Evolutionary conservation across 2,797 vertebrate genomes (phyloP), one percentile per base, ranked within the genome.

Genomic region (Falco rusticolus): DNA sequence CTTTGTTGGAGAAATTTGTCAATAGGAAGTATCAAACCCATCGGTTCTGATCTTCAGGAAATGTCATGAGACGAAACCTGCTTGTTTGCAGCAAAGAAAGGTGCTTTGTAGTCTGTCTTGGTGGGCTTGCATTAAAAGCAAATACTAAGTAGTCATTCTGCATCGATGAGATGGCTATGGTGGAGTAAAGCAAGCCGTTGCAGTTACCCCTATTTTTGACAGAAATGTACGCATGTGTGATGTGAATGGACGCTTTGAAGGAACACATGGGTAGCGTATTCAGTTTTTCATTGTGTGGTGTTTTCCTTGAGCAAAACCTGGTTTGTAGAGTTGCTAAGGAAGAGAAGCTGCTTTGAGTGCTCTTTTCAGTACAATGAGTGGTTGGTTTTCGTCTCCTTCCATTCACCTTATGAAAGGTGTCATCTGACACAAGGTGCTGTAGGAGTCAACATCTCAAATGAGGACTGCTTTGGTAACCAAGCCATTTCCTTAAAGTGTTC

Each of bases 181-280:
- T 60, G 57, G 34, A 76, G 19, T 60, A 68, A 77, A 78, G 43
- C 80, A 61, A n/a, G 21, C 39, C 56, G 15, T 12, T 45, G 29
- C 57, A 37, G 22, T 59, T 64, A 13, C 16, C 28, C 2, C 0
- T 75, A 5, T n/a, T 47, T 59, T 37, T 53, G 75, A 48, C n/a
- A 80, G 64, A 17, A 13, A 1, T 7, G 16, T 34, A n/a, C 1
- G 1, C 17, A 28, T 31, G 14, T 26, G 37, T 59, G 34, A 25
- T 0, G 0, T n/a, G 22, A 64, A 13, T 13, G 20, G 45, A 16
- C 15, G 5, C 39, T 69, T 64, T 34, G 51, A 59, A 70, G 69
- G 39, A 70, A 29, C 26, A 10, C 6, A 1, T 10, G 59, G 51
- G 29, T 26, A 47, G 50, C 1, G 0, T 29, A 12, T 57, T 56